A percentile compares a stretch with the other conserved stretches of the same genome.
Conservation (phyloP, 1,140 invertebrate species). For the Dinothrombium tinctorium region DNA sequence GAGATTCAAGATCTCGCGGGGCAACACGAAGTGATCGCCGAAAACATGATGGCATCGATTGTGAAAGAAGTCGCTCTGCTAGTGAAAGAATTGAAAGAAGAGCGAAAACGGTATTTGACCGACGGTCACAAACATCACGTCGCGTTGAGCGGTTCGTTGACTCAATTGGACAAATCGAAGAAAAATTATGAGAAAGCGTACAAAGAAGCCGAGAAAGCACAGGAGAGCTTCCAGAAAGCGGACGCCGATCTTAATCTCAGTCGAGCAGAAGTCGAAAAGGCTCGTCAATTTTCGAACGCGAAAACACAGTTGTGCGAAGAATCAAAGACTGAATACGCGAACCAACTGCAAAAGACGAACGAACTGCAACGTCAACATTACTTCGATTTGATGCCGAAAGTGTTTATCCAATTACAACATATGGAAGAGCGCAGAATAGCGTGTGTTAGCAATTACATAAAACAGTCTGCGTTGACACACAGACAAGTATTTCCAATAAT, state of each 20-base stretch:
- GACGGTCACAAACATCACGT: conserved; percentile 52
- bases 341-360: conserved; percentile 83
- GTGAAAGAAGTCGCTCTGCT: conserved; percentile 58
- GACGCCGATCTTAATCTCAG: conserved; percentile 86
- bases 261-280: conserved; percentile 72
- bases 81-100: conserved; percentile 74
- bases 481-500: conserved; percentile 83
- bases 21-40: conserved; percentile 83
- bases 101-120: conserved; percentile 65
- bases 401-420: conserved; percentile 59
- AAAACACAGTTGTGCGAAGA: conserved; percentile 78
- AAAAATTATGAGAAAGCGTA: conserved; percentile 81
- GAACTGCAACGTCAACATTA: conserved; percentile 71
- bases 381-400: conserved; percentile 54
- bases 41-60: conserved; percentile 64
- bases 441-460: conserved; percentile 71
- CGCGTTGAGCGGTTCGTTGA: conserved; percentile 43
- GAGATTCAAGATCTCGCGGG: conserved; percentile 89
- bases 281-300: conserved; percentile 21
- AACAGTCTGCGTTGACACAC: conserved; percentile 66
- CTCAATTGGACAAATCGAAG: conserved; percentile 57
- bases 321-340: conserved; percentile 86
- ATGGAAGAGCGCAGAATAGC: conserved; percentile 81
- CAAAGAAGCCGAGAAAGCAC: conserved; percentile 64
- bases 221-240: conserved; percentile 73